These are phyloP conservation scores for Athene cunicularia DNA, from an alignment of 2,113 vertebrate genomes.

Conservation along the genomic window DNA sequence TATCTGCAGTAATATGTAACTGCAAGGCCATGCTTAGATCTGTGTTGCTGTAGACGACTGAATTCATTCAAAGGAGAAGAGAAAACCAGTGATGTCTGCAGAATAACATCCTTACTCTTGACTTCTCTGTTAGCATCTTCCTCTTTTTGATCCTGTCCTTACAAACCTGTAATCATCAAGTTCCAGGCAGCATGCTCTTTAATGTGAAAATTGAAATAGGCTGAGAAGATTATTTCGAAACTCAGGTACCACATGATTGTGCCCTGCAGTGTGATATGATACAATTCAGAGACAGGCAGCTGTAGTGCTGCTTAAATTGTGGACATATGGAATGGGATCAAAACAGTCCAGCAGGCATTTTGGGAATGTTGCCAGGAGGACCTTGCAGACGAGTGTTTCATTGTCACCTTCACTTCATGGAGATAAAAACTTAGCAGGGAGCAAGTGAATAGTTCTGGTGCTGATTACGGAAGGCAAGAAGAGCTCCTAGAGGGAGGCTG, in stretches of 20 bases:
- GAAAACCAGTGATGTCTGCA: slow-evolving; percentile 15
- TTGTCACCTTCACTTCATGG: slow-evolving; percentile 74
- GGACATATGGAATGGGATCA: slow-evolving; percentile 68
- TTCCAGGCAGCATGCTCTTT: slow-evolving; percentile 62
- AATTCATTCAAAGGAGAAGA: slow-evolving; percentile 54
- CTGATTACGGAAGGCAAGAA: slow-evolving; percentile 62
- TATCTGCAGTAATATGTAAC: neutral
- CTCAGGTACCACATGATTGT: slow-evolving; percentile 38
- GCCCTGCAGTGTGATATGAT: neutral
- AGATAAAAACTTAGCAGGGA: slow-evolving; percentile 70
- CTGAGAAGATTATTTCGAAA: slow-evolving; percentile 62
- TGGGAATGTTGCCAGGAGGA: slow-evolving; percentile 63
- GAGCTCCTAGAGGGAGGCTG: slow-evolving; percentile 35
- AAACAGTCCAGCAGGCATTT: slow-evolving; percentile 48
- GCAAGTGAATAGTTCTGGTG: slow-evolving; percentile 51
- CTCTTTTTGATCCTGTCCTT: slow-evolving; percentile 63
- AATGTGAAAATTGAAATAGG: slow-evolving; percentile 74
- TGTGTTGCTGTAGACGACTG: neutral
- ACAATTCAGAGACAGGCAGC: slow-evolving; percentile 41
- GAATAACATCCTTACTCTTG: slow-evolving; percentile 52
- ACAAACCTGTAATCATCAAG: slow-evolving; percentile 59
- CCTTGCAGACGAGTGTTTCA: slow-evolving; percentile 55
- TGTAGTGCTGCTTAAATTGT: slow-evolving; percentile 49
- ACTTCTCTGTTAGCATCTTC: slow-evolving; percentile 49
- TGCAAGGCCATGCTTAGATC: neutral